These are phyloP conservation scores for Pseudomugil tenellus DNA, from an alignment of 2,797 vertebrate species.

Conservation along the genomic window DNA sequence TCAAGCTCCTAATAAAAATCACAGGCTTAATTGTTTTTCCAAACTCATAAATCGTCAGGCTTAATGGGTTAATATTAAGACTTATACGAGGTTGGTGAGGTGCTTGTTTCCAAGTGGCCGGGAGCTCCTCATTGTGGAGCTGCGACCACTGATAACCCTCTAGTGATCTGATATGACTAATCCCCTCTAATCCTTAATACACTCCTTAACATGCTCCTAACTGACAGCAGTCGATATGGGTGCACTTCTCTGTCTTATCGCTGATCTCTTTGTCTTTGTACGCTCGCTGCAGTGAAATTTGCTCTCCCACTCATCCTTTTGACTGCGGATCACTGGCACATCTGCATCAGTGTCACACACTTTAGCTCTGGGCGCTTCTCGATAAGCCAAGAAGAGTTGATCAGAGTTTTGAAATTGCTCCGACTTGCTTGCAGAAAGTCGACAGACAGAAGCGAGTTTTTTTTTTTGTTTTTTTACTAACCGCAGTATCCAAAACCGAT, in stretches of 20 bases:
- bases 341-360: slow-evolving; percentile 59
- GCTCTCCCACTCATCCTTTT: slow-evolving; percentile 52
- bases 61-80: slow-evolving; percentile 73
- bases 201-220: slow-evolving; percentile 82
- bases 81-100: slow-evolving; percentile 38
- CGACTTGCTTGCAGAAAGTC: slow-evolving; percentile 25
- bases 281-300: slow-evolving; percentile 53
- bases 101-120: slow-evolving; percentile 49
- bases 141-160: slow-evolving; percentile 79
- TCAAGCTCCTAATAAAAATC: slow-evolving; percentile 78
- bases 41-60: slow-evolving; percentile 70
- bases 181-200: slow-evolving; percentile 82
- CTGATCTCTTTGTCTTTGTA: slow-evolving; percentile 79
- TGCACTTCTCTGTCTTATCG: slow-evolving; percentile 72
- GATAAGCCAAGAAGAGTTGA: slow-evolving; percentile 45
- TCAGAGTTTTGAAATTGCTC: slow-evolving; percentile 59
- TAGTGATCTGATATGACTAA: slow-evolving; percentile 83
- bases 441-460: background rate
- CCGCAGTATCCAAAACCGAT: slow-evolving; percentile 46
- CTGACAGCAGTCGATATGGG: slow-evolving; percentile 81
- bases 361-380: slow-evolving; percentile 28
- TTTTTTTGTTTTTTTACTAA: background rate
- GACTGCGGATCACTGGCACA: slow-evolving; percentile 49
- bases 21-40: slow-evolving; percentile 77
- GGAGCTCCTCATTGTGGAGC: slow-evolving; percentile 62